Percentiles rank a stretch among this genome's conserved stretches.
These are phyloP conservation scores for Pocillopora verrucosa DNA, from an alignment of 64 coral and sea anemone genomes.

Conservation along the genomic window DNA sequence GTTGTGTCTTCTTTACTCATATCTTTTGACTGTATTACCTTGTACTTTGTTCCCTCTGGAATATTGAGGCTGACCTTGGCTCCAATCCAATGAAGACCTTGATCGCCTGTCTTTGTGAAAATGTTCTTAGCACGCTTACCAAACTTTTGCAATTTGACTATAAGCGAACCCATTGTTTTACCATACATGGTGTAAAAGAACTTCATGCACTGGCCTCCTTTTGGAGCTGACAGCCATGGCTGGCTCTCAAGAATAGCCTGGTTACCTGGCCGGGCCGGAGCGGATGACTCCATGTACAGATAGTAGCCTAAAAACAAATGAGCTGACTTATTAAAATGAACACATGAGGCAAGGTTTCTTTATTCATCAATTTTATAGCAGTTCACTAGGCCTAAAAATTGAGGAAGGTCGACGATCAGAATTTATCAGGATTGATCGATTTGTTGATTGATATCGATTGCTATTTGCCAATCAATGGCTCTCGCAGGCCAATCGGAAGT, in stretches of 20 bases:
- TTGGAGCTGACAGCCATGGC: background rate
- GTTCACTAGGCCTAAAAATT: no score
- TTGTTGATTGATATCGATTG: no score
- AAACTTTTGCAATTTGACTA: background rate
- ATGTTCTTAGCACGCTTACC: background rate
- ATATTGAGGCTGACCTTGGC: conserved; percentile 16
- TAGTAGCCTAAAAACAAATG: conserved; percentile 22
- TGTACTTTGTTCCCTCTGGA: conserved; percentile 4
- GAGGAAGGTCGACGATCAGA: no score
- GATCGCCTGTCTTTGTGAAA: conserved; percentile 21
- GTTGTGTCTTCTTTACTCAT: no score
- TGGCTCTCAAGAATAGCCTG: conserved; percentile 18
- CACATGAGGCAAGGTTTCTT: no score
- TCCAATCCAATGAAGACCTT: conserved; percentile 33
- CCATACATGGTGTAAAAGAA: conserved; percentile 71
- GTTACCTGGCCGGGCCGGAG: background rate
- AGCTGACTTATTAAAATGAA: background rate
- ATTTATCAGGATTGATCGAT: no score
- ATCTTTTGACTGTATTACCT: background rate
- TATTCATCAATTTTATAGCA: no score
- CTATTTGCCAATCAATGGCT: no score
- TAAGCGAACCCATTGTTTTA: conserved; percentile 35
- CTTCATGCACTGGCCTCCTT: conserved; percentile 36
- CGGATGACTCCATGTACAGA: conserved; percentile 53
- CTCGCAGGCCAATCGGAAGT: no score